Base-by-base conservation (phyloP, 2,888 invertebrate genomes). In the Phengaris alcon region DNA sequence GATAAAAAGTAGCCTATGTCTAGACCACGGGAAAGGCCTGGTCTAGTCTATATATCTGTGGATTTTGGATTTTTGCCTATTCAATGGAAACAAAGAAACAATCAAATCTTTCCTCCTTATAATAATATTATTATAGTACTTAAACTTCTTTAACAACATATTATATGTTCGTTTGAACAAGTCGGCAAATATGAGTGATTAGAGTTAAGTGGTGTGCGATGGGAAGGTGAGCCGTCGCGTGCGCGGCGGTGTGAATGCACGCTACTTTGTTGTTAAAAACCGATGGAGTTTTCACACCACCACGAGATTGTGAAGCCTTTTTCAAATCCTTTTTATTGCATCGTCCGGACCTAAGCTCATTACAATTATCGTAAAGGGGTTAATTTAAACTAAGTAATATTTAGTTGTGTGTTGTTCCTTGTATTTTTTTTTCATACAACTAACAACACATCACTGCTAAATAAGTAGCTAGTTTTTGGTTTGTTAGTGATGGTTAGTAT, bases 111-210 rank as follows among this genome's bases (percentile, higher is more conserved):
- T 22, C 22, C 22, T 22, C 22, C 22, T 35, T 35, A 35, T 35
- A 35, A 35, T 35, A 35, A 35, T 35, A 4, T 35, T 35, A 35
- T 4, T 35, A 35, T 35, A 35, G 15, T 57, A 22, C 22, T 22
- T 22, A 8, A 4, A 57, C 15, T 59, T 59, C 15, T 59, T 59
- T 10, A 59, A 22, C 59, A 59, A 44, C 35, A 52, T 52, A 48
- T 22, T 8, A 44, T 15, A 57, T 7, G 44, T 78, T 74, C 78
- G 79, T 79, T 77, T 77, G 80, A 82, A 83, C 80, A 82, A 82
- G 83, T 85, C 86, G 85, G 85, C 83, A 82, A 88, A 88, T 88
- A 88, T 87, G 87, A 88, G 83, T 84, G 86, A 88, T 89, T 88
- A 88, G 82, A 82, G 83, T 82, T 81, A 72, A 83, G 82, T 82